Evolutionary conservation across 2,888 invertebrate species (phyloP).

Genomic region (Choreutis nemorana): DNA sequence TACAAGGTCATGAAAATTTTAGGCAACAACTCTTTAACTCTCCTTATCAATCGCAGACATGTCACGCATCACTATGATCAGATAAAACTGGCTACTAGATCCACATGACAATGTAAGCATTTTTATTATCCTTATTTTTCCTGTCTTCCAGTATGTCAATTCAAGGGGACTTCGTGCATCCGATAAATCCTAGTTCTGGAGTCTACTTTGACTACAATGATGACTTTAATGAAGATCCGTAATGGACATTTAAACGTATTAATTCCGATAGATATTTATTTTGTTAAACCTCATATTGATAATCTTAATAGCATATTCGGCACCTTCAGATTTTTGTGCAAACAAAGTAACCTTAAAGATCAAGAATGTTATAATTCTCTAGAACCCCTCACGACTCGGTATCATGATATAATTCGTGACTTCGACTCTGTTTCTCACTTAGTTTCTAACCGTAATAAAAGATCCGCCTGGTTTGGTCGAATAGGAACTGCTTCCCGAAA

Average conservation of each 20-base stretch:
- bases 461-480: conserved; percentile 13
- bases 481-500: conserved; percentile 13
- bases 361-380: conserved; percentile 7
- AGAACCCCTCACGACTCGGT: conserved; percentile 6
- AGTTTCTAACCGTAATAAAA: conserved; percentile 7
- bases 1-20: conserved; percentile 15
- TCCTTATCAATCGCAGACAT: conserved; percentile 14
- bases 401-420: conserved; percentile 7
- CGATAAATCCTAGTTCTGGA: conserved; percentile 8
- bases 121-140: too few relatives aligned
- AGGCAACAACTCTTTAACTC: conserved; percentile 12
- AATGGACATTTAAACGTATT: conserved; percentile 8
- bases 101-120: neutral
- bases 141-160: neutral
- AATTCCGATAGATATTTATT: conserved; percentile 12
- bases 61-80: conserved; percentile 12
- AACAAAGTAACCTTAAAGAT: conserved; percentile 5
- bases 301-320: conserved; percentile 12
- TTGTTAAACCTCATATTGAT: conserved; percentile 11
- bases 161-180: neutral
- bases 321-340: conserved; percentile 8
- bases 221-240: conserved; percentile 10
- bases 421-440: conserved; percentile 13
- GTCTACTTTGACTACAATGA: conserved; percentile 14
- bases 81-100: conserved; percentile 6